phyloP scores from a whole-genome alignment of 37 sponge, comb jelly and placozoan species.

The Beroe ovata region DNA sequence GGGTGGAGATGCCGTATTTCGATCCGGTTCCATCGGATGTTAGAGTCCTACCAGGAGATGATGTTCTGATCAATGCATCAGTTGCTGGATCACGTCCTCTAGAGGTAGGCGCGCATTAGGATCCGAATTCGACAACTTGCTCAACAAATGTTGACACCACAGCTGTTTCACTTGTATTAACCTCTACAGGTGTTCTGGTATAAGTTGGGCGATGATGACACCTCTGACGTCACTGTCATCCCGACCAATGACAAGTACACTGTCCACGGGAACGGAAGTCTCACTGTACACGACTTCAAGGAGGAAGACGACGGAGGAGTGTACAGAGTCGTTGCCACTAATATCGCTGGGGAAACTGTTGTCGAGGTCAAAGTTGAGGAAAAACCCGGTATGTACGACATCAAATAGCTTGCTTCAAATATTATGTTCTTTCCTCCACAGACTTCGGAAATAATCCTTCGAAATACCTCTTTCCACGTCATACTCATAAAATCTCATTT shows the following conservation, averaged over 20 bases:
- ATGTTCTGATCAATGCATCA: background rate
- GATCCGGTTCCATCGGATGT: slow-evolving; percentile 37
- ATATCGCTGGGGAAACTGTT: background rate
- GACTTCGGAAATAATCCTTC: no score
- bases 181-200: background rate
- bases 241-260: background rate
- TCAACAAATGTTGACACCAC: no score
- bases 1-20: background rate
- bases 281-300: background rate
- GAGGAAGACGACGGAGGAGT: background rate
- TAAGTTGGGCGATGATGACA: background rate
- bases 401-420: no score
- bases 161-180: no score
- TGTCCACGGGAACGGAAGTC: background rate
- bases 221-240: background rate
- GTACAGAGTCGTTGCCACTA: background rate
- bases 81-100: background rate
- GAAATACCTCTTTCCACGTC: no score
- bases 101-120: no score
- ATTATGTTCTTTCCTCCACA: no score
- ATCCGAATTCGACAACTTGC: no score
- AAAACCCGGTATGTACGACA: background rate
- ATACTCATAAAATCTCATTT: background rate
- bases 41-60: background rate
- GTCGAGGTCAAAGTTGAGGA: background rate